A percentile compares a stretch with the other conserved stretches of the same genome.
phyloP scores from a whole-genome alignment of 2,888 invertebrate species.

The Balanococcus diminutus region DNA sequence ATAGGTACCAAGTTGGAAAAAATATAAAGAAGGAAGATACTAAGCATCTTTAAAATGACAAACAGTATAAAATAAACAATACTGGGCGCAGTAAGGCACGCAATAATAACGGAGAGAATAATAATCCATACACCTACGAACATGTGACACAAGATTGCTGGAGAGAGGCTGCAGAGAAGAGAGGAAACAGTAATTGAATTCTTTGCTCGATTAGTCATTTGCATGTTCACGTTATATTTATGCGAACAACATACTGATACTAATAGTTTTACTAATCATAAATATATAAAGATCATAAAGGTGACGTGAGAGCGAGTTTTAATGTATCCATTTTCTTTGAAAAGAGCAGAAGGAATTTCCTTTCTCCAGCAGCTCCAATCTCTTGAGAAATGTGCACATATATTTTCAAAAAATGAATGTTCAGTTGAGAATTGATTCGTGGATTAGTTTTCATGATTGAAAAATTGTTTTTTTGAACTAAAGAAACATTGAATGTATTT shows the following conservation, averaged over 20 bases:
- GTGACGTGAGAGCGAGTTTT: neutral
- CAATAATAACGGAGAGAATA: constrained; percentile 35
- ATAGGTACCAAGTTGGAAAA: neutral
- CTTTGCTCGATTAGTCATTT: neutral
- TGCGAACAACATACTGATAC: constrained; percentile 11
- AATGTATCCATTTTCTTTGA: neutral
- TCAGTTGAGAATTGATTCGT: no score
- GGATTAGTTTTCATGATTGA: neutral
- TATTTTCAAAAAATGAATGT: neutral
- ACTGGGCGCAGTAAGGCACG: constrained; percentile 19
- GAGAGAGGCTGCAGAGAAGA: neutral
- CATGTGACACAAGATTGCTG: neutral
- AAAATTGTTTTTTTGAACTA: no score
- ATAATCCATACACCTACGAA: constrained; percentile 29
- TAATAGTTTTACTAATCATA: constrained; percentile 29
- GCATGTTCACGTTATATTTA: constrained; percentile 12
- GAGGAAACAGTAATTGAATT: neutral
- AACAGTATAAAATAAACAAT: constrained; percentile 38
- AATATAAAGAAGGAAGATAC: neutral
- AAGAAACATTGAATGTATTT: no score
- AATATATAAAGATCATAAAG: neutral
- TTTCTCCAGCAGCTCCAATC: no score
- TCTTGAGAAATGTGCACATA: neutral
- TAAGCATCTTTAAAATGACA: constrained; percentile 16
- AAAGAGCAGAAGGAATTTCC: no score